Percentiles rank a stretch among this genome's conserved stretches.
phyloP scores from a whole-genome alignment of 2,113 vertebrate genomes.

The Neogobius melanostomus region DNA sequence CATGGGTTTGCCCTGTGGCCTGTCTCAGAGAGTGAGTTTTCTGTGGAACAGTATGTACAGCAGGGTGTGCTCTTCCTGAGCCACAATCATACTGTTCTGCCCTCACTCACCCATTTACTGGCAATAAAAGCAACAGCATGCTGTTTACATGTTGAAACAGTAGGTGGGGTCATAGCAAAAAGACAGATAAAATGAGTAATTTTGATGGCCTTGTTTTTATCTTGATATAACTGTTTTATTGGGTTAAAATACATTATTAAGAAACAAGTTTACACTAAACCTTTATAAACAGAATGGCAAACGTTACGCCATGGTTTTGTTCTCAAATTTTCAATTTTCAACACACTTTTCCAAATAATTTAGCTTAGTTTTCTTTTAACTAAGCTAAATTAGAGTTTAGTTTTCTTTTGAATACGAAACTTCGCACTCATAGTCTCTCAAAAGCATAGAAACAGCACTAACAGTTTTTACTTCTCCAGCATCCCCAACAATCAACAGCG shows the following conservation, averaged over 20 bases:
- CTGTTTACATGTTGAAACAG: constrained; percentile 53
- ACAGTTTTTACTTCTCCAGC: constrained; percentile 31
- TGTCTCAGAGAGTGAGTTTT: constrained; percentile 17
- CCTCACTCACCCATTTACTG: constrained; percentile 24
- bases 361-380: no score
- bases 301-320: no score
- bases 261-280: no score
- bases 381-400: no score
- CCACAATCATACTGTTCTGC: constrained; percentile 23
- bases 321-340: no score
- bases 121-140: constrained; percentile 31
- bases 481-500: constrained; percentile 59
- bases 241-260: background rate
- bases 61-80: constrained; percentile 54
- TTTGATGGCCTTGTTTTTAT: background rate
- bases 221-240: background rate
- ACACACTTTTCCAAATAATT: no score
- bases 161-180: constrained; percentile 57
- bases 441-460: no score
- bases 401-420: no score
- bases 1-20: constrained; percentile 20
- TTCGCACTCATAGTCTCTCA: no score
- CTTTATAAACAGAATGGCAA: no score
- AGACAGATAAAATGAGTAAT: background rate
- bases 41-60: background rate